Evolutionary conservation across 1,140 invertebrate species (phyloP), one percentile per base, ranked within the genome.

Genomic region (Calliopsis andreniformis): DNA sequence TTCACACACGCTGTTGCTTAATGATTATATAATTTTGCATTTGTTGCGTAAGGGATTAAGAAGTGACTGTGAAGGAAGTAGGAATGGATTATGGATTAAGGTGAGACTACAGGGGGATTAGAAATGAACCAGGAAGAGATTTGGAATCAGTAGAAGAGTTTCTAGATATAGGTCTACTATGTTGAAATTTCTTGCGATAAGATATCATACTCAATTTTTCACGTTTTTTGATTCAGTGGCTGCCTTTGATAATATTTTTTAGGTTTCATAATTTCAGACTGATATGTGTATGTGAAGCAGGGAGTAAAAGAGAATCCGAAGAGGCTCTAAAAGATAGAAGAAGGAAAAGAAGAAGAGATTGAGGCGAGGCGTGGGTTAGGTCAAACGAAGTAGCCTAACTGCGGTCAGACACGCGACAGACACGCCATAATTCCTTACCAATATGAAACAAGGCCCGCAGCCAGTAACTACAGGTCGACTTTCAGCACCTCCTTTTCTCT

Each of bases 361-460:
- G 53, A 25, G 59, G 78, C 70, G 67, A 76, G 59, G 72, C 47
- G 51, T 63, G 51, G 56, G 66, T 58, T 81, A 79, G 79, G 80
- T 78, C 82, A 80, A 78, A 67, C 58, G 73, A 63, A 23, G 73
- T 49, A 72, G 55, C 42, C 49, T 87, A 86, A 87, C 84, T 87
- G 86, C 85, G 35, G 42, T 18, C 59, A 76, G 64, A 80, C 86
- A 87, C 85, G 86, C 86, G 79, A 87, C 70, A 85, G 84, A 84
- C 76, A 77, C 56, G 68, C 66, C 79, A 61, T 85, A 82, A 85
- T 87, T 87, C 76, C 83, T 79, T 83, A 69, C 78, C 79, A 86
- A 87, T 86, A 82, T 83, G 85, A 85, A 82, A 55, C 45, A 63
- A 68, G 58, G 42, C 39, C 72, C 49, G 32, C 56, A 32, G 55